Conservation (phyloP, 2,888 invertebrate species). For the Scrobipalpa atriplicella region DNA sequence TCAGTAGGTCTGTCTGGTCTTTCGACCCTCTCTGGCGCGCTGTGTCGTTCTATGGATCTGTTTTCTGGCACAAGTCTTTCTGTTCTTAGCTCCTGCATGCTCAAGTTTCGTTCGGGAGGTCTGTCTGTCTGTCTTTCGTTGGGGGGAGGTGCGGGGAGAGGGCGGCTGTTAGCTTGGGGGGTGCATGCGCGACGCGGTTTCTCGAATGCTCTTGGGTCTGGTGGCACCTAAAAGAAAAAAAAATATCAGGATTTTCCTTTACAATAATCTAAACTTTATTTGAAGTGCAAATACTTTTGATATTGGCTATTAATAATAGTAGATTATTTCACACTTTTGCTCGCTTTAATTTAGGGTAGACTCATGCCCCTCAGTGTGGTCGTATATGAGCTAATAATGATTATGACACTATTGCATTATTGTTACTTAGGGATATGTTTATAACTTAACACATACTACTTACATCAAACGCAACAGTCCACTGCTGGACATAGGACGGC, state of each 20-base stretch:
- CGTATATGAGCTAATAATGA: no score
- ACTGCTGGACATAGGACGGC: no score
- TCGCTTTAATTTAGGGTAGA: no score
- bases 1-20: not conserved
- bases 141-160: constrained; percentile 71
- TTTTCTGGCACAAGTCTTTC: not conserved
- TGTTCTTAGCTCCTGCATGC: not conserved
- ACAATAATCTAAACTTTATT: no score
- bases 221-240: constrained; percentile 60
- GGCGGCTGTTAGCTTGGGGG: constrained; percentile 72
- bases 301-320: no score
- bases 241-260: not conserved
- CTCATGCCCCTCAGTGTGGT: no score
- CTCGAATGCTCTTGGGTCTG: constrained; percentile 75
- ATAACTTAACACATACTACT: no score
- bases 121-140: constrained; percentile 43
- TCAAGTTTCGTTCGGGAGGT: constrained; percentile 21
- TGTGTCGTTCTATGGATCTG: constrained; percentile 11
- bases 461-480: no score
- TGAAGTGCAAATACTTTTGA: no score
- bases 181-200: constrained; percentile 75
- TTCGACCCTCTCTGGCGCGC: constrained; percentile 10
- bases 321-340: no score
- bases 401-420: no score
- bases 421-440: no score